Evolutionary conservation across 2,888 invertebrate genomes (phyloP).

Genomic region (Abrostola tripartita): DNA sequence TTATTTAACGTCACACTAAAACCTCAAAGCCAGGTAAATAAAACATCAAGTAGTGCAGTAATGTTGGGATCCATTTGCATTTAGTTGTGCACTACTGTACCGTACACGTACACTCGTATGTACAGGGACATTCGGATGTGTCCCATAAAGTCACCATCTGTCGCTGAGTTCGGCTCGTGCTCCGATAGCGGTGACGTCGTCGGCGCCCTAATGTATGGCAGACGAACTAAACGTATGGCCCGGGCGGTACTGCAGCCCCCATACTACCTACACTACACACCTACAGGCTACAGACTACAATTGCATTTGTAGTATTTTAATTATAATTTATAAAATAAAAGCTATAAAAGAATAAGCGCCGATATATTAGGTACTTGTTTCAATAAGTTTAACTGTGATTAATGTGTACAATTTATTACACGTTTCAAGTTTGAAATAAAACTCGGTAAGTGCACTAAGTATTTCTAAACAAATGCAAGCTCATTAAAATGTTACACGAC

Average conservation of each 20-base stretch:
- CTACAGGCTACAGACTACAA: no score
- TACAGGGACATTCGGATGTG: slow-evolving; percentile 17
- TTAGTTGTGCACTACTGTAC: not conserved
- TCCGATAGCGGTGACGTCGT: slow-evolving; percentile 7
- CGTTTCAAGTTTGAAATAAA: not conserved
- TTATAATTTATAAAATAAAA: no score
- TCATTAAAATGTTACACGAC: not conserved
- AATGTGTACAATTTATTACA: not conserved
- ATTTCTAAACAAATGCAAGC: not conserved
- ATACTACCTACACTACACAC: no score
- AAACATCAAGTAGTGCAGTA: not conserved
- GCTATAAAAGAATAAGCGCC: no score
- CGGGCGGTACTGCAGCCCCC: not conserved
- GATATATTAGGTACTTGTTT: no score
- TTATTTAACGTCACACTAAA: no score
- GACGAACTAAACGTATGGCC: slow-evolving; percentile 1
- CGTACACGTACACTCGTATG: not conserved
- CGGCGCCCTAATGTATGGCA: slow-evolving; percentile 4
- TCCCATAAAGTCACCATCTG: slow-evolving; percentile 10
- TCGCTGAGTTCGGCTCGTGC: slow-evolving; percentile 12
- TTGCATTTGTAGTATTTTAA: no score
- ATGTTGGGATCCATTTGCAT: slow-evolving; percentile 4
- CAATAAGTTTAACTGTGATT: no score
- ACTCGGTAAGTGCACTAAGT: not conserved
- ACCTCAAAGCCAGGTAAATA: no score